A percentile compares a stretch with the other conserved stretches of the same genome.
Conservation (phyloP, 2,113 vertebrate genomes). For the Sinocyclocheilus anophthalmus region DNA sequence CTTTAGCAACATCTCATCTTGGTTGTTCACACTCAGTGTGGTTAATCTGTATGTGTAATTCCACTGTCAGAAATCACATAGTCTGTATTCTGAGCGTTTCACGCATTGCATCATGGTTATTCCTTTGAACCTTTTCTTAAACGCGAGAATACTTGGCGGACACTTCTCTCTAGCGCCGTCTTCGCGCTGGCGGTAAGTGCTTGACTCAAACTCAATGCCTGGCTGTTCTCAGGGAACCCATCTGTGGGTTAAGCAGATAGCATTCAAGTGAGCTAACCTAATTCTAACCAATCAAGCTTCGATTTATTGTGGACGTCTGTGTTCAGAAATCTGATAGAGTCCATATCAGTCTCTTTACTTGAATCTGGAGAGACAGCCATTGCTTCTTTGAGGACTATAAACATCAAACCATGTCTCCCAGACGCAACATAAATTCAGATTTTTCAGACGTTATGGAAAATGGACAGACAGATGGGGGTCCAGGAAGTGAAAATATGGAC, state of each 20-base stretch:
- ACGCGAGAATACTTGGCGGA: conserved; percentile 63
- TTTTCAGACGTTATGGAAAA: conserved; percentile 80
- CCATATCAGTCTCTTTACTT: conserved; percentile 79
- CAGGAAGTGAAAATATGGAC: conserved; percentile 73
- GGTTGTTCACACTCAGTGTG: background rate
- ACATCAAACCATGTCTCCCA: conserved; percentile 78
- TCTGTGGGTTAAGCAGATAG: conserved; percentile 82
- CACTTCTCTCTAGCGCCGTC: conserved; percentile 75
- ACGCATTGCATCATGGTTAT: conserved; percentile 71
- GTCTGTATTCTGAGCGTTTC: conserved; percentile 59
- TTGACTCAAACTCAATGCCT: conserved; percentile 81
- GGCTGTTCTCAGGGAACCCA: conserved; percentile 79
- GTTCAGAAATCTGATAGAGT: conserved; percentile 82
- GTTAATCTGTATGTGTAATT: conserved; percentile 46
- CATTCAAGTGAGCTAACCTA: conserved; percentile 84
- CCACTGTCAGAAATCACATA: conserved; percentile 21
- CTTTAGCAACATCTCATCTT: background rate
- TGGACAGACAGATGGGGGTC: conserved; percentile 66
- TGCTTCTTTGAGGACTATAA: conserved; percentile 78
- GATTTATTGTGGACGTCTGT: conserved; percentile 82
- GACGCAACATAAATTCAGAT: conserved; percentile 77
- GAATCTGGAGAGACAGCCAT: conserved; percentile 76
- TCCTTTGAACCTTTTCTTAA: conserved; percentile 64
- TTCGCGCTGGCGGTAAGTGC: conserved; percentile 81
- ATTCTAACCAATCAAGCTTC: conserved; percentile 79